Evolutionary conservation across 2,888 invertebrate species (phyloP).

Genomic region (Diaprepes abbreviatus): DNA sequence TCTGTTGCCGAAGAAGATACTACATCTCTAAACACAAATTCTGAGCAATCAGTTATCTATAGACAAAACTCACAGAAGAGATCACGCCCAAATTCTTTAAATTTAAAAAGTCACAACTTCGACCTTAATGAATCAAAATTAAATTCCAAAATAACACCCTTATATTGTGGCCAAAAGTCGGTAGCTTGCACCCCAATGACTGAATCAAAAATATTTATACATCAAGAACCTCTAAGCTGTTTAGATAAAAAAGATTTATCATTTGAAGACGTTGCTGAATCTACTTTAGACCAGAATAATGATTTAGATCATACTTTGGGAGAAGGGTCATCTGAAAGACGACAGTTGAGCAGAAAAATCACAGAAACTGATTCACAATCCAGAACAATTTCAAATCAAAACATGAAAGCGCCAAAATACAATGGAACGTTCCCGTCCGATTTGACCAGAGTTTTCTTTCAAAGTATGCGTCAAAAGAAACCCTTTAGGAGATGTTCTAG

Average conservation of each 20-base stretch:
- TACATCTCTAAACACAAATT: slow-evolving; percentile 57
- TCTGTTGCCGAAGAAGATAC: slow-evolving; percentile 87
- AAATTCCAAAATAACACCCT: slow-evolving; percentile 53
- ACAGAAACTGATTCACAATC: too few relatives aligned
- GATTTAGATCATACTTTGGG: not conserved
- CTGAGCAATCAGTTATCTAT: not conserved
- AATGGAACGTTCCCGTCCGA: not conserved
- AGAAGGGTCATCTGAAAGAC: not conserved
- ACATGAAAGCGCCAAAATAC: not conserved
- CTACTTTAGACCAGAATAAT: not conserved
- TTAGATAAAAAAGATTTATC: slow-evolving; percentile 73
- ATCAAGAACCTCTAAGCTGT: slow-evolving; percentile 76
- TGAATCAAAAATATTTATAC: slow-evolving; percentile 77
- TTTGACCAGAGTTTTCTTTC: not conserved
- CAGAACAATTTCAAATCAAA: too few relatives aligned
- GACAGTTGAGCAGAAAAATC: too few relatives aligned
- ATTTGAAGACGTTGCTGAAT: slow-evolving; percentile 42
- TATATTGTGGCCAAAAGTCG: slow-evolving; percentile 79
- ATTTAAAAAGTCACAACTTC: slow-evolving; percentile 62
- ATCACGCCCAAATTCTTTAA: slow-evolving; percentile 65
- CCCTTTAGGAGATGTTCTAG: slow-evolving; percentile 62
- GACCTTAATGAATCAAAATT: slow-evolving; percentile 54
- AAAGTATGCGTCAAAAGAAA: not conserved
- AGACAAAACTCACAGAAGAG: slow-evolving; percentile 46
- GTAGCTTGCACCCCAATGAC: slow-evolving; percentile 85